phyloP scores from a whole-genome alignment of 1,140 invertebrate species.

The Laupala kohalensis region DNA sequence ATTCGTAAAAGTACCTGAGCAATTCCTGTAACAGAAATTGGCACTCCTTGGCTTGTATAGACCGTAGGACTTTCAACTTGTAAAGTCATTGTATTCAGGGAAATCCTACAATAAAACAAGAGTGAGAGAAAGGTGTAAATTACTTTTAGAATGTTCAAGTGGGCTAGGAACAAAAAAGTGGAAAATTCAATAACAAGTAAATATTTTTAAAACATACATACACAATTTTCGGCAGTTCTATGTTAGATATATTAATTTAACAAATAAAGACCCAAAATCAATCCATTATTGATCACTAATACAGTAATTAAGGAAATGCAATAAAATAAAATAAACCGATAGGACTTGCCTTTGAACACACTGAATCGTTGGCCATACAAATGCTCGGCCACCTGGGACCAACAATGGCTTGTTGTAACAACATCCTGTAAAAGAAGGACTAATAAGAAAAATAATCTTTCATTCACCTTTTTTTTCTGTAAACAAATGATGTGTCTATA shows the following conservation, averaged over 20 bases:
- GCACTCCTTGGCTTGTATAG: slow-evolving; percentile 91
- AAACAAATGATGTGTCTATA: too few species aligned
- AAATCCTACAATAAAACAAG: slow-evolving; percentile 52
- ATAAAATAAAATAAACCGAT: slow-evolving; percentile 12
- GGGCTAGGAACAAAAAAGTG: background rate
- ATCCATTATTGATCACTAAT: too few species aligned
- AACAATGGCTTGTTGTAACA: slow-evolving; percentile 81
- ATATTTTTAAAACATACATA: too few species aligned
- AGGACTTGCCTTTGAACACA: slow-evolving; percentile 88
- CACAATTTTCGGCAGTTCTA: too few species aligned
- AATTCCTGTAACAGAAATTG: slow-evolving; percentile 93
- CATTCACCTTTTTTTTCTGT: too few species aligned
- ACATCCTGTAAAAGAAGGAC: slow-evolving; percentile 50
- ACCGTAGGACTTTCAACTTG: slow-evolving; percentile 84
- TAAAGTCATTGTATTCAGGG: slow-evolving; percentile 91
- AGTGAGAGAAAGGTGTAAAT: too few species aligned
- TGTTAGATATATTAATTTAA: background rate
- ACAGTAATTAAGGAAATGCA: too few species aligned
- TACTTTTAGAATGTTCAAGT: background rate
- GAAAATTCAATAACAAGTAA: too few species aligned
- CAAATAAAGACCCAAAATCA: too few species aligned
- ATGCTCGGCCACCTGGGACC: slow-evolving; percentile 88
- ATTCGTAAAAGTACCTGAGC: slow-evolving; percentile 69
- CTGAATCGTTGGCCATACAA: slow-evolving; percentile 92
- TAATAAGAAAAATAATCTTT: too few species aligned